Evolutionary conservation across 2,888 invertebrate genomes (phyloP).

Genomic region (Ennomos quercinarius): DNA sequence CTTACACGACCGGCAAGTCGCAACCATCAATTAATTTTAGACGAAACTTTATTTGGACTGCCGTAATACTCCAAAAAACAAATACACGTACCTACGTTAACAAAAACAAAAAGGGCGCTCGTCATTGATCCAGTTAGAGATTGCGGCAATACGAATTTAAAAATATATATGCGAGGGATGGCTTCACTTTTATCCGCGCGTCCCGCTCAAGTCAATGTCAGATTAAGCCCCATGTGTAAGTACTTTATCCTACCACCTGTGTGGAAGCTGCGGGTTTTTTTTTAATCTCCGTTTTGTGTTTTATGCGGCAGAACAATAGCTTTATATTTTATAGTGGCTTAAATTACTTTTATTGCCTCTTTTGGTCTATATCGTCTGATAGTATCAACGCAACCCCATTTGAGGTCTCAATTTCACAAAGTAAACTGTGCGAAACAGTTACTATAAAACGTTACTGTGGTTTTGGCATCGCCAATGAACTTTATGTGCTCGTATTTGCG

Average conservation of each 20-base stretch:
- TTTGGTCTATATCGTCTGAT: constrained; percentile 19
- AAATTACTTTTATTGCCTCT: constrained; percentile 17
- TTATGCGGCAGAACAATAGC: constrained; percentile 29
- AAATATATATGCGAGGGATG: constrained; percentile 34
- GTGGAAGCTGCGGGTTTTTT: constrained; percentile 47
- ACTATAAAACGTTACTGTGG: constrained; percentile 24
- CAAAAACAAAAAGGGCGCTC: constrained; percentile 28
- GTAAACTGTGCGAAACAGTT: constrained; percentile 22
- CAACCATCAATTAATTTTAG: no score
- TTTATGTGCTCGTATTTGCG: constrained; percentile 19
- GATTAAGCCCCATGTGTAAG: constrained; percentile 59
- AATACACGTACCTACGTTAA: constrained; percentile 12
- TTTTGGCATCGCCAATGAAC: constrained; percentile 23
- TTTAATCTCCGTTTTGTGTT: constrained; percentile 37
- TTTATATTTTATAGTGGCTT: constrained; percentile 20
- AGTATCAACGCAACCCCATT: constrained; percentile 23
- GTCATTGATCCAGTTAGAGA: constrained; percentile 29
- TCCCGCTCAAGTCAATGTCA: constrained; percentile 56
- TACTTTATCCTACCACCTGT: constrained; percentile 63
- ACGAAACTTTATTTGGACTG: no score
- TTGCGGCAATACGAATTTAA: constrained; percentile 37
- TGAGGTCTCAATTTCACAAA: constrained; percentile 20
- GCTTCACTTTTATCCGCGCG: constrained; percentile 47
- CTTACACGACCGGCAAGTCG: no score
- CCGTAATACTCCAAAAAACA: constrained; percentile 13